These are phyloP conservation scores for Oscheius onirici DNA, from an alignment of 2,888 invertebrate species.

Conservation along the genomic window DNA sequence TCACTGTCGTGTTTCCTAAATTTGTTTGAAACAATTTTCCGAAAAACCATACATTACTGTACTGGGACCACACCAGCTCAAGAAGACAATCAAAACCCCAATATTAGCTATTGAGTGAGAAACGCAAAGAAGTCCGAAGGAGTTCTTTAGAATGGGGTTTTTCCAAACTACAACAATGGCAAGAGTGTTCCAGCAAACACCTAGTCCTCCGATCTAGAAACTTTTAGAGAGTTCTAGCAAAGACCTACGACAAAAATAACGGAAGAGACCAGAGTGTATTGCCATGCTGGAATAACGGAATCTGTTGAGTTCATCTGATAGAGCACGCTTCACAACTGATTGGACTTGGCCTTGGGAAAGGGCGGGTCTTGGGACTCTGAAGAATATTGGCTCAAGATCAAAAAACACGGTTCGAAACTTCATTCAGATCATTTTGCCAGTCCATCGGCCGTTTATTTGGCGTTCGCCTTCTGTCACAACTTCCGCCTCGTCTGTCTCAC, in stretches of 20 bases:
- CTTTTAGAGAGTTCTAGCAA: background rate
- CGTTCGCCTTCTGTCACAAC: no score
- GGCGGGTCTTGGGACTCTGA: no score
- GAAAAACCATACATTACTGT: conserved; percentile 39
- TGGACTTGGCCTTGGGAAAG: no score
- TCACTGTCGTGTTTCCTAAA: background rate
- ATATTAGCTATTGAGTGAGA: conserved; percentile 48
- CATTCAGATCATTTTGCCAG: no score
- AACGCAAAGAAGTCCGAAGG: conserved; percentile 46
- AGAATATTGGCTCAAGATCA: no score
- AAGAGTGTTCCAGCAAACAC: conserved; percentile 39
- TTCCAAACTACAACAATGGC: conserved; percentile 40
- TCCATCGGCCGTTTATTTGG: no score
- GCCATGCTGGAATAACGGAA: background rate
- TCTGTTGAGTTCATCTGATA: no score
- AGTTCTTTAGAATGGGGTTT: conserved; percentile 45
- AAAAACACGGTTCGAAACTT: no score
- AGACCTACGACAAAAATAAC: conserved; percentile 15
- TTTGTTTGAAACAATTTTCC: background rate
- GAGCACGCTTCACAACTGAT: no score
- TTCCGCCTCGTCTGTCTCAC: no score
- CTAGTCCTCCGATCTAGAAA: conserved; percentile 33
- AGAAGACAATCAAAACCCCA: conserved; percentile 43
- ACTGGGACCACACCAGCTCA: conserved; percentile 39
- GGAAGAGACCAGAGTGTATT: conserved; percentile 18